These are phyloP conservation scores for Theocolax elegans DNA, from an alignment of 1,140 invertebrate genomes.

Conservation along the genomic window DNA sequence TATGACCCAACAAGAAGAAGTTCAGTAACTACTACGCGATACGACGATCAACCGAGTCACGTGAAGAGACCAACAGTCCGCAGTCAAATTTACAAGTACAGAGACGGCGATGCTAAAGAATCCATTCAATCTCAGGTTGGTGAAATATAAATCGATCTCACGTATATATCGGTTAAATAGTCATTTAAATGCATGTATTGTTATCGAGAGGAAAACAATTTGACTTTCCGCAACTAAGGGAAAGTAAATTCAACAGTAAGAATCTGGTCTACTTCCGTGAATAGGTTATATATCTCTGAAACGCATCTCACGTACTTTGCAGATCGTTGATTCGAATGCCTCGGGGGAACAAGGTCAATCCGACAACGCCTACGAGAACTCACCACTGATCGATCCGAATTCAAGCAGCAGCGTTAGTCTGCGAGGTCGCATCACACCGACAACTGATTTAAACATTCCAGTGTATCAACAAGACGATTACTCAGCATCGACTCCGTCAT, in stretches of 20 bases:
- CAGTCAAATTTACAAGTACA: constrained; percentile 47
- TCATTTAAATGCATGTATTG: not conserved
- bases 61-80: constrained; percentile 49
- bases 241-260: too few species aligned
- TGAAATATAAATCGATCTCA: constrained; percentile 3
- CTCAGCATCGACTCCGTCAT: constrained; percentile 41
- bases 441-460: constrained; percentile 29
- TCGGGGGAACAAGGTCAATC: constrained; percentile 43
- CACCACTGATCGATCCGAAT: constrained; percentile 34
- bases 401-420: not conserved
- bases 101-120: constrained; percentile 41
- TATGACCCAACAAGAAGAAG: constrained; percentile 59
- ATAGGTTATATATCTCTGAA: too few species aligned
- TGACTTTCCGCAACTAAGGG: too few species aligned
- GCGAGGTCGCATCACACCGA: not conserved
- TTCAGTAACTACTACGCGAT: constrained; percentile 52
- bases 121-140: constrained; percentile 43
- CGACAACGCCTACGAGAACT: constrained; percentile 40
- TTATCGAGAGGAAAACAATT: not conserved
- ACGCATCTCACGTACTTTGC: constrained; percentile 25
- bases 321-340: constrained; percentile 45
- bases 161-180: not conserved
- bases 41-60: constrained; percentile 48
- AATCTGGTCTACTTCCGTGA: too few species aligned
- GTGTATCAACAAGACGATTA: constrained; percentile 54